Evolutionary conservation across 2,113 vertebrate genomes (phyloP), one percentile per base, ranked within the genome.

Genomic region (Rhea pennata): DNA sequence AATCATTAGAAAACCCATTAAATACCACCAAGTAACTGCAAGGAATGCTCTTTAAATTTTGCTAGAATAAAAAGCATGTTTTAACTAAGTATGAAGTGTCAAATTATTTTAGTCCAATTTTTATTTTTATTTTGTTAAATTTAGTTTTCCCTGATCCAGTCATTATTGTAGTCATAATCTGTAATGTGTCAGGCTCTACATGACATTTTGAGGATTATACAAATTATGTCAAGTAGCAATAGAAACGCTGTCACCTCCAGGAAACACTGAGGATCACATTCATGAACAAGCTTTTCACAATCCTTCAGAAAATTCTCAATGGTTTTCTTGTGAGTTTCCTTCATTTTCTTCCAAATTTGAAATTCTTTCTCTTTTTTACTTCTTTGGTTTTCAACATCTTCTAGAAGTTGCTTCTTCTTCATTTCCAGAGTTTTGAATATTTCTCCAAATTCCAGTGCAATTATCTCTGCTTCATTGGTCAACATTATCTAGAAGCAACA

Each of bases 251-350:
- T 96, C 73, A 98, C 98, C 98, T 97, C 95, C 46, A 98, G 92
- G 85, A 98, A 98, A 54, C 64, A 76, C 71, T 97, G 95, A 82
- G 97, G 97, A 93, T 98, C 97, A 88, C 93, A 96, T 61, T 98
- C 97, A 84, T 98, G 93, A 77, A 97, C 95, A 81, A 98, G 88
- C 27, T 95, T 96, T 81, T 97, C 98, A 95, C 97, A 98, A 10
- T 98, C 97, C 77, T 96, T 96, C 75, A 98, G 87, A 67, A 96
- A 96, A 61, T 94, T 96, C 83, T 97, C 97, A 83, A 96, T 87
- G 5, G 97, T 97, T 73, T 96, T 96, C 76, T 91, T 97, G 40
- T 97, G 93, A 75, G 85, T 93, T 80, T 96, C 96, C 77, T 97
- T 98, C 92, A 97, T 96, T 84, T 96, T 96, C 82, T 97, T 96